These are phyloP conservation scores for Balanococcus diminutus DNA, from an alignment of 2,888 invertebrate genomes.

Conservation along the genomic window DNA sequence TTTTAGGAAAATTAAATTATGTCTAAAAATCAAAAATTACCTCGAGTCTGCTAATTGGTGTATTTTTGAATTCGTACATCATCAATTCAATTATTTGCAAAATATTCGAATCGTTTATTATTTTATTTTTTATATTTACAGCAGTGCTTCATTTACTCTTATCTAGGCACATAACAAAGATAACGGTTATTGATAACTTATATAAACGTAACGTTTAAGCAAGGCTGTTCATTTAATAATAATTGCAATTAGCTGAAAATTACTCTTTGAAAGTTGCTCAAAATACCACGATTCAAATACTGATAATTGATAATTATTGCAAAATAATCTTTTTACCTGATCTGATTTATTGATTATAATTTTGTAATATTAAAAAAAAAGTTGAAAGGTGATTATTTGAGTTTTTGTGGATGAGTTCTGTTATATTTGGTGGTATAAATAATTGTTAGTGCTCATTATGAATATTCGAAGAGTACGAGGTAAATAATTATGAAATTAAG, in stretches of 20 bases:
- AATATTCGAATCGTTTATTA: background rate
- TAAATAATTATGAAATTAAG: background rate
- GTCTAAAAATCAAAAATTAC: no score
- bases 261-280: background rate
- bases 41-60: background rate
- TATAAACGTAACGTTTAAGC: background rate
- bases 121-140: background rate
- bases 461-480: background rate
- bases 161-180: background rate
- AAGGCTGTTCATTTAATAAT: background rate
- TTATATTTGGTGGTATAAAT: background rate
- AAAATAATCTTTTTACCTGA: background rate
- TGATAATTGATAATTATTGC: background rate
- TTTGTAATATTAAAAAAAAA: no score
- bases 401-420: background rate
- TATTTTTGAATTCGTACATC: background rate
- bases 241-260: background rate
- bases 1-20: no score
- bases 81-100: background rate
- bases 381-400: no score
- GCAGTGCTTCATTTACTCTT: background rate
- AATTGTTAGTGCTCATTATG: background rate
- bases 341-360: background rate
- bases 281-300: background rate
- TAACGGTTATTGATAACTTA: no score